phyloP scores from a whole-genome alignment of 2,113 vertebrate species.

The Oostethus manadensis region DNA sequence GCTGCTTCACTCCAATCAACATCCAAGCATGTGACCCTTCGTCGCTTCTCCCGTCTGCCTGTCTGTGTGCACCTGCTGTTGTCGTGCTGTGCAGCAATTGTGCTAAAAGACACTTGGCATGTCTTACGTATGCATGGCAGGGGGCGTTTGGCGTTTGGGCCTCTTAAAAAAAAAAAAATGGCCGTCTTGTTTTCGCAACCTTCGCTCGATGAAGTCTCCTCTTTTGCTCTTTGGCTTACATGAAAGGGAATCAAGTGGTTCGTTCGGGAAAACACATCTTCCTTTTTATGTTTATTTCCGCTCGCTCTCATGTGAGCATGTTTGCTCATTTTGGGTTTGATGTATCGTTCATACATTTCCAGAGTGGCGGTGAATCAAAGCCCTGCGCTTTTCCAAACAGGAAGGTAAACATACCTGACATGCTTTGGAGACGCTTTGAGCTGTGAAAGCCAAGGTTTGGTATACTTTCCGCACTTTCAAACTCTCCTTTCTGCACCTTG shows the following conservation, averaged over 20 bases:
- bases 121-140: constrained; percentile 11
- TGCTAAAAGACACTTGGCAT: constrained; percentile 20
- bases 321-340: constrained; percentile 1
- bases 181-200: constrained; percentile 49
- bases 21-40: constrained; percentile 18
- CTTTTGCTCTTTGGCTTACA: constrained; percentile 34
- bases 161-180: constrained; percentile 44
- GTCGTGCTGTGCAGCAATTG: constrained; percentile 16
- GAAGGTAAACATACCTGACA: constrained; percentile 6
- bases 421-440: not conserved
- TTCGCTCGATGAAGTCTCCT: constrained; percentile 18
- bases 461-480: not conserved
- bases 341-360: constrained; percentile 1
- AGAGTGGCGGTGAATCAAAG: constrained; percentile 7
- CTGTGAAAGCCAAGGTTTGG: not conserved
- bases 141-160: not conserved
- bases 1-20: constrained; percentile 18
- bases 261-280: not conserved
- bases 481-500: not conserved
- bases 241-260: constrained; percentile 27
- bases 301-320: too few relatives aligned
- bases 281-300: too few relatives aligned
- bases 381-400: constrained; percentile 5
- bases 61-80: constrained; percentile 49
- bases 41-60: not conserved